Percentiles rank a stretch among this genome's conserved stretches.
These are phyloP conservation scores for Diplolepis rosae DNA, from an alignment of 2,888 invertebrate genomes.

Conservation along the genomic window DNA sequence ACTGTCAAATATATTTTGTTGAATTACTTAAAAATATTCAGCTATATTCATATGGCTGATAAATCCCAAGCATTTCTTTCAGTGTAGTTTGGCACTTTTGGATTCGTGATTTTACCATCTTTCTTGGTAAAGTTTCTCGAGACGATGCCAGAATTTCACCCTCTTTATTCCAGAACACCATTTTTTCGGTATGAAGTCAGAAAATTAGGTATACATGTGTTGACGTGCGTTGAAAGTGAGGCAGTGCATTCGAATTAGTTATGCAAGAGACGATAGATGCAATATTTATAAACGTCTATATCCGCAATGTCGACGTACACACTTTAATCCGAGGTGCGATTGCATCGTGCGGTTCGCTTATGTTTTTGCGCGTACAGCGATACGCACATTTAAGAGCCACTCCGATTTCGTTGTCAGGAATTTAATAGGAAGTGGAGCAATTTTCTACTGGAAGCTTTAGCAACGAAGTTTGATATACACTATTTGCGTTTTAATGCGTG, in stretches of 20 bases:
- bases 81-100: no score
- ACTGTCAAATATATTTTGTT: no score
- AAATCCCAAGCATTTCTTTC: no score
- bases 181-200: no score
- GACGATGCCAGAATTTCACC: no score
- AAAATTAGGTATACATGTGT: not conserved
- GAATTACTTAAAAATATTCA: no score
- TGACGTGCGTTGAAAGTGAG: not conserved
- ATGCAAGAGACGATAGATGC: slow-evolving; percentile 3
- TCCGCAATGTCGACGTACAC: slow-evolving; percentile 13
- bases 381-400: slow-evolving; percentile 35
- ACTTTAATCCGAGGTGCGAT: slow-evolving; percentile 8
- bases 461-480: slow-evolving; percentile 30
- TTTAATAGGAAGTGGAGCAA: slow-evolving; percentile 41
- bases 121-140: no score
- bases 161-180: no score
- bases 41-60: no score
- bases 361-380: slow-evolving; percentile 32
- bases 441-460: slow-evolving; percentile 33
- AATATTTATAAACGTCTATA: slow-evolving; percentile 22
- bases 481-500: not conserved
- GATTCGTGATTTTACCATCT: no score
- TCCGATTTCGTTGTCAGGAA: slow-evolving; percentile 35
- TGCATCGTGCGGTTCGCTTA: slow-evolving; percentile 28
- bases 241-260: not conserved